Evolutionary conservation across 2,113 vertebrate genomes (phyloP), one percentile per base, ranked within the genome.

Genomic region (Trogon melanurus): DNA sequence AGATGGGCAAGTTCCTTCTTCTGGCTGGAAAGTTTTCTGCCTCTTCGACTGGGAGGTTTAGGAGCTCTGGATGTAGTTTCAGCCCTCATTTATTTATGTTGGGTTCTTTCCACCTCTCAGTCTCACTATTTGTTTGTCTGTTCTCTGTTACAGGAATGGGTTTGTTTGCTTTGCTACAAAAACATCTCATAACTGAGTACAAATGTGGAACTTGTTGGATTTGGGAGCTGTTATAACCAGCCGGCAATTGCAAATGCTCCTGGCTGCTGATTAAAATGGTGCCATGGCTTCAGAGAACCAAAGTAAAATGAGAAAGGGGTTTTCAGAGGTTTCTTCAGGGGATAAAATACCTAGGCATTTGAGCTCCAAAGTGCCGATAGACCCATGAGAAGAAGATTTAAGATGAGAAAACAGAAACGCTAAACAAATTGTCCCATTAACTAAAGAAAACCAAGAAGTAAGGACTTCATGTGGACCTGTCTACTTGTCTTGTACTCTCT

Each of bases 81-180:
- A 94, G 48, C 45, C 61, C n/a, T 81, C 73, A 36, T 70, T 93
- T 93, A 66, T 96, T 88, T 97, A 44, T 57, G 25, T 85, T 90
- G 82, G 56, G 23, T 90, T 92, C 72, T 74, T 93, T 88, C 36
- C 51, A 88, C 34, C 12, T 29, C 32, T 8, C 34, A 50, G 2
- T 64, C 45, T 62, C 2, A 2, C n/a, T 30, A n/a, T 88, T 84
- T 34, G 26, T 85, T 96, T 93, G 64, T 61, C 79, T 88, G 30
- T 67, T 90, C 72, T 73, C 92, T 91, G 67, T 86, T 94, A 73
- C 11, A 79, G 61, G 47, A 79, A 83, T 80, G 27, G 48, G 27
- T 79, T 93, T 57, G 50, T 91, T 95, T 90, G 56, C 91, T 91
- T 91, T 95, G 47, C 74, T 95, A 36, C 50, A 86, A 79, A 95